Evolutionary conservation across 2,113 vertebrate species (phyloP).

Genomic region (Chloebia gouldiae): DNA sequence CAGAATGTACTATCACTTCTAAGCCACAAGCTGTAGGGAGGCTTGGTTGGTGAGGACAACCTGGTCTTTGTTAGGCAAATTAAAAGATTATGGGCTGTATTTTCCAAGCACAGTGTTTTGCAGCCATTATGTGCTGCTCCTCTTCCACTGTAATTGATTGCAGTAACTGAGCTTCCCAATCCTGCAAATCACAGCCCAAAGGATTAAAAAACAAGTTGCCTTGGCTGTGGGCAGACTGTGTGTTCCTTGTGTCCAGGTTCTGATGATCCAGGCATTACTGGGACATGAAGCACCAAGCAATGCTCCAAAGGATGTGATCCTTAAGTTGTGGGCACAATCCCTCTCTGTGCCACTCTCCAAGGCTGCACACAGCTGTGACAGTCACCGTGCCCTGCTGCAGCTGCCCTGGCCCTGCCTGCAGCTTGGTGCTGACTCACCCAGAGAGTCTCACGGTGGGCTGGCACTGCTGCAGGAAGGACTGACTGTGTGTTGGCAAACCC

Average conservation of each 20-base stretch:
- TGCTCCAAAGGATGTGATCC: not conserved
- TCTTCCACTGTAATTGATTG: not conserved
- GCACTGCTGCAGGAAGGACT: not conserved
- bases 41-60: not conserved
- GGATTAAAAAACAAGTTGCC: not conserved
- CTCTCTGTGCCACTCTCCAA: not conserved
- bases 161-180: not conserved
- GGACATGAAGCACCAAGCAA: not conserved
- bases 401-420: not conserved
- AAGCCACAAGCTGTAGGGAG: not conserved
- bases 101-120: not conserved
- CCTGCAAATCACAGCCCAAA: not conserved
- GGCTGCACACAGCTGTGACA: not conserved
- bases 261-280: not conserved
- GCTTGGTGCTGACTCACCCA: not conserved
- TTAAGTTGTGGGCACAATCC: not conserved
- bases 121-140: not conserved
- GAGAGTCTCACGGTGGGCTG: rapidly evolving
- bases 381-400: not conserved
- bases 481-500: not conserved
- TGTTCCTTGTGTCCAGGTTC: not conserved
- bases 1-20: not conserved
- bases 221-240: not conserved
- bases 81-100: not conserved
- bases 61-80: not conserved